Base-by-base conservation (phyloP, 2,797 vertebrate species). In the Gadopsis marmoratus region DNA sequence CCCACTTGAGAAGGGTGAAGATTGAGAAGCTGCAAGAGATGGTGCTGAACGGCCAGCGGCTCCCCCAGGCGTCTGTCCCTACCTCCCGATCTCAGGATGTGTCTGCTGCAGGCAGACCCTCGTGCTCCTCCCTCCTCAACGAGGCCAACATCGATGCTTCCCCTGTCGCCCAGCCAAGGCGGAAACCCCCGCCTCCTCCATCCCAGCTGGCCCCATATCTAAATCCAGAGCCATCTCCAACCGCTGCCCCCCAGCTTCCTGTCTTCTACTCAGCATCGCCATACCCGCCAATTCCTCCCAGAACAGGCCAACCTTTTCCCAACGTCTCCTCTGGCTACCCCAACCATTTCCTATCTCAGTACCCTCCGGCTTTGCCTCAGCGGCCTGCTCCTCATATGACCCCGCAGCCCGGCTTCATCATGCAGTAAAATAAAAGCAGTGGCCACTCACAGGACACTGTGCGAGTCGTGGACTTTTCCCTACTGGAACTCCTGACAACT, bases 21-120 rank as follows among this genome's bases (percentile, higher is more conserved):
- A 99, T 99, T 0, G 98, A 99, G 89, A 99, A 99, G 93, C 96
- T 99, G 67, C 98, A 97, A 86, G 98, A 99, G 88, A 95, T 99
- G 95, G 97, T 99, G 90, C 88, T 98, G 50, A 97, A 96, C 86
- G 97, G 96, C 61, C 97, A 96, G 78, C 93, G 93, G 79, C 92
- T 95, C 10, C 94, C 94, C 0, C 95, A 92, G 83, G 93, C 56
- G 0, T 75, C 91, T 0, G 74, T 86, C 47, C 90, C 91, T 1
- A 53, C 84, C 0, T 88, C 93, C 0, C 84, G 93, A 45, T 83
- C 86, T 4, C 84, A 96, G 0, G 97, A 97, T 45, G 53, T 82
- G 51, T 76, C 93, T 0, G 5, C 74, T 0, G 11, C 74, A 0
- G 78, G 90, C 74, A 75, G 88, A 0, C 60, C 86, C 33, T 16